Evolutionary conservation across 1,140 invertebrate genomes (phyloP).

Genomic region (Brachionus rubens): DNA sequence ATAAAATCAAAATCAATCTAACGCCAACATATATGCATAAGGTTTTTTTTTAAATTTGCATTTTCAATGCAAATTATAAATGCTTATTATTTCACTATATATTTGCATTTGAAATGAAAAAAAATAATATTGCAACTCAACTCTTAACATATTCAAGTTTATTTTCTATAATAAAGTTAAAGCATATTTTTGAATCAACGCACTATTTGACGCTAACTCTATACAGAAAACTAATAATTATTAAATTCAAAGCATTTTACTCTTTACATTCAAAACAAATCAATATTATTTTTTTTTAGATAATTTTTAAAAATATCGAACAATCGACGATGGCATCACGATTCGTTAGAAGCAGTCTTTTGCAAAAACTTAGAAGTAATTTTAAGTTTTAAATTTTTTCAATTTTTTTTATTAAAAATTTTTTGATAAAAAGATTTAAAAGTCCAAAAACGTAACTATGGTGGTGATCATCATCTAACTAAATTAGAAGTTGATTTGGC

Average conservation of each 20-base stretch:
- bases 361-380: constrained; percentile 34
- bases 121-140: too few species aligned
- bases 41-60: neutral
- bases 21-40: neutral
- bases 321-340: constrained; percentile 25
- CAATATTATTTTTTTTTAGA: neutral
- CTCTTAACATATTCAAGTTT: too few species aligned
- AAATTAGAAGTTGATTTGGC: constrained; percentile 49
- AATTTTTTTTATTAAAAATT: neutral
- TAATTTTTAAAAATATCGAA: neutral
- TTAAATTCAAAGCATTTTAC: neutral
- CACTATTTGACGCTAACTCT: constrained; percentile 41
- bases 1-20: neutral
- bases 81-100: neutral
- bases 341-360: constrained; percentile 16
- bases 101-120: neutral
- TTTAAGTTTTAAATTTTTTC: neutral
- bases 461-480: constrained; percentile 35
- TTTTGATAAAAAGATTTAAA: neutral
- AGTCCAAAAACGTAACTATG: constrained; percentile 36
- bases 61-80: constrained; percentile 17
- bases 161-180: neutral
- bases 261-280: neutral
- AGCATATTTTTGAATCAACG: constrained; percentile 37
- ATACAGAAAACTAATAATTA: neutral